phyloP scores from a whole-genome alignment of 2,888 invertebrate genomes.

The Scaptomyza cyrtandrae region DNA sequence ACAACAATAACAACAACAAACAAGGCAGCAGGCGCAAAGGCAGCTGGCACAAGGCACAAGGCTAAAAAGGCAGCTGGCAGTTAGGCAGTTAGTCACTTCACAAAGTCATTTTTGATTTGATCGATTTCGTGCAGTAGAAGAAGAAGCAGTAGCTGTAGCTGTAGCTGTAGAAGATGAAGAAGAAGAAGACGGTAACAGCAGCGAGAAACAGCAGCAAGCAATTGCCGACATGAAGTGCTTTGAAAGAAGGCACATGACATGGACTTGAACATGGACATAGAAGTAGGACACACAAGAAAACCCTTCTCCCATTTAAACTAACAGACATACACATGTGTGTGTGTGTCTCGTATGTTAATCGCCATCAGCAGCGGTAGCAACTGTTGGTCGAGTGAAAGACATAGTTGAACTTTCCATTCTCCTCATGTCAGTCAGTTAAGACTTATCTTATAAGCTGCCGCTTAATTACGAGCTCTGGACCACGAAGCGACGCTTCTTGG shows the following conservation, averaged over 20 bases:
- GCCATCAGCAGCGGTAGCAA: conserved; percentile 41
- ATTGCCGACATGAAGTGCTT: conserved; percentile 57
- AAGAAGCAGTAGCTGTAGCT: conserved; percentile 16
- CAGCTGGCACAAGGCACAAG: conserved; percentile 20
- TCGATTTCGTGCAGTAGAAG: conserved; percentile 78
- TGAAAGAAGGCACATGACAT: conserved; percentile 71
- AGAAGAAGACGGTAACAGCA: conserved; percentile 10
- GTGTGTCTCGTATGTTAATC: conserved; percentile 70
- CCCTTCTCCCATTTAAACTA: conserved; percentile 65
- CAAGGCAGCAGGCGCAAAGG: conserved; percentile 17
- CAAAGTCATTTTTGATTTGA: conserved; percentile 82
- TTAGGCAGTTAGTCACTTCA: conserved; percentile 78
- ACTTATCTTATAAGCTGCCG: conserved; percentile 63
- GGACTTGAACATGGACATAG: conserved; percentile 69
- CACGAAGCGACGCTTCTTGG: conserved; percentile 29
- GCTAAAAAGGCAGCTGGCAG: conserved; percentile 66
- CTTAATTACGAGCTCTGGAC: conserved; percentile 61
- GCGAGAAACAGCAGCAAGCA: conserved; percentile 21
- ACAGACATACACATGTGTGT: conserved; percentile 6
- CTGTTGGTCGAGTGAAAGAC: conserved; percentile 65
- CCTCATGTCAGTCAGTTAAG: conserved; percentile 61
- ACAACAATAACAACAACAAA: conserved; percentile 6
- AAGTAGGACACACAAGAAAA: conserved; percentile 67
- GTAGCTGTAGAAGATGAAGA: conserved; percentile 17
- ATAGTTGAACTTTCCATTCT: conserved; percentile 72